Evolutionary conservation across 2,888 invertebrate genomes (phyloP).

Genomic region (Trichopoda pennipes): DNA sequence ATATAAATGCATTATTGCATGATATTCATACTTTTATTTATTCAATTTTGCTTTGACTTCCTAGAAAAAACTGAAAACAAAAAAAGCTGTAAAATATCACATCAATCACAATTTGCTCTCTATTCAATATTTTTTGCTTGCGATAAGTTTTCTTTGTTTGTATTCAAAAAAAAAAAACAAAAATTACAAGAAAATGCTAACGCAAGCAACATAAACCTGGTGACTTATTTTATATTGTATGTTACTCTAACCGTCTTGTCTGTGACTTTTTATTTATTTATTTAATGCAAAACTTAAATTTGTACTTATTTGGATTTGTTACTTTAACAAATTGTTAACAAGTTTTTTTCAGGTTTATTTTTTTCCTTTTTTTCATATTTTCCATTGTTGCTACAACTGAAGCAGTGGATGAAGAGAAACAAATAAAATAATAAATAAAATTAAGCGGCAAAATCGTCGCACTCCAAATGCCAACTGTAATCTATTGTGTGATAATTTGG

Average conservation of each 20-base stretch:
- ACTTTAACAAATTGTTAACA: conserved; percentile 66
- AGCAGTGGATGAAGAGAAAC: conserved; percentile 10
- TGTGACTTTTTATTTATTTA: conserved; percentile 28
- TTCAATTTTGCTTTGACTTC: conserved; percentile 43
- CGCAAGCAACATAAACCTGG: conserved; percentile 59
- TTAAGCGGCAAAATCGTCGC: conserved; percentile 66
- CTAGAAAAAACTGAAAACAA: conserved; percentile 27
- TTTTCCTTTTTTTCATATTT: conserved; percentile 6
- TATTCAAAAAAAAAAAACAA: conserved; percentile 7
- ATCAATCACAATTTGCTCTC: conserved; percentile 45
- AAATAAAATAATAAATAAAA: conserved; percentile 55
- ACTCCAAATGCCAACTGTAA: conserved; percentile 65
- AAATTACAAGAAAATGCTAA: conserved; percentile 27
- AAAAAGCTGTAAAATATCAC: conserved; percentile 40
- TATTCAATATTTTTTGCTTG: conserved; percentile 1
- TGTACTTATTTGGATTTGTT: conserved; percentile 52
- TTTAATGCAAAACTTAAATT: conserved; percentile 24
- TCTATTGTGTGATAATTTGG: conserved; percentile 66
- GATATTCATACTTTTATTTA: conserved; percentile 29
- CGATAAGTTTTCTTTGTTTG: conserved; percentile 43
- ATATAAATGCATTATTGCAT: conserved; percentile 16
- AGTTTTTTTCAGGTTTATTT: conserved; percentile 9
- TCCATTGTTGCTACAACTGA: conserved; percentile 37
- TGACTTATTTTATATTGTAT: conserved; percentile 67
- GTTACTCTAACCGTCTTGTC: conserved; percentile 17